Evolutionary conservation across 2,113 vertebrate species (phyloP).

Genomic region (Myotis brandtii): DNA sequence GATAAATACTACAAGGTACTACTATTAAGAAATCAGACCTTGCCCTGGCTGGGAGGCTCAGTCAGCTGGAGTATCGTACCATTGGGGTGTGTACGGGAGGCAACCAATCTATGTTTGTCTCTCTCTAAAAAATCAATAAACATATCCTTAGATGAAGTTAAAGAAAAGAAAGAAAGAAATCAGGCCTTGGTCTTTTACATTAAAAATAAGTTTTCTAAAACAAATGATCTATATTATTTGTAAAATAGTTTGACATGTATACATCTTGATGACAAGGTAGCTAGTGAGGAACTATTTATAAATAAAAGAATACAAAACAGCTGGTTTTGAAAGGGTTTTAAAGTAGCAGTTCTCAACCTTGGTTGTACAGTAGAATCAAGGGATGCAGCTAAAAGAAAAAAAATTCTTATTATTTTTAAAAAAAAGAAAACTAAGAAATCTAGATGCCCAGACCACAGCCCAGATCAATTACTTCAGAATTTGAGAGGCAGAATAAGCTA

Average conservation of each 20-base stretch:
- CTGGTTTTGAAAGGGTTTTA: conserved; percentile 38
- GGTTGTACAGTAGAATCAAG: conserved; percentile 3
- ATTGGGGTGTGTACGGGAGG: not conserved
- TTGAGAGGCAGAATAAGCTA: not conserved
- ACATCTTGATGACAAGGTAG: not conserved
- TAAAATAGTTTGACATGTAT: conserved; percentile 12
- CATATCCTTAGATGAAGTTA: not conserved
- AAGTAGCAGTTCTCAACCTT: conserved; percentile 38
- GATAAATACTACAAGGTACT: conserved; percentile 13
- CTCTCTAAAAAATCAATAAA: not conserved
- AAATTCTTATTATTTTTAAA: not conserved
- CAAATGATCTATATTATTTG: not conserved
- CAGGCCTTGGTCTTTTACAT: not conserved
- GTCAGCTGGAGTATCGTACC: not conserved
- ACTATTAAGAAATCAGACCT: not conserved
- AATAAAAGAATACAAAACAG: not conserved
- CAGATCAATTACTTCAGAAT: conserved; percentile 26
- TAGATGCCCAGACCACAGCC: not conserved
- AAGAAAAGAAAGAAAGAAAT: not conserved
- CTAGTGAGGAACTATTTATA: not conserved
- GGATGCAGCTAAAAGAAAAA: not conserved
- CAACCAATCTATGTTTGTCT: not conserved
- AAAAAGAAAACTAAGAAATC: not conserved
- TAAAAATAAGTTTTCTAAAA: conserved; percentile 19
- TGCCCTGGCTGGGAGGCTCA: not conserved